These are phyloP conservation scores for Columba guinea DNA, from an alignment of 2,797 vertebrate genomes.

Conservation along the genomic window DNA sequence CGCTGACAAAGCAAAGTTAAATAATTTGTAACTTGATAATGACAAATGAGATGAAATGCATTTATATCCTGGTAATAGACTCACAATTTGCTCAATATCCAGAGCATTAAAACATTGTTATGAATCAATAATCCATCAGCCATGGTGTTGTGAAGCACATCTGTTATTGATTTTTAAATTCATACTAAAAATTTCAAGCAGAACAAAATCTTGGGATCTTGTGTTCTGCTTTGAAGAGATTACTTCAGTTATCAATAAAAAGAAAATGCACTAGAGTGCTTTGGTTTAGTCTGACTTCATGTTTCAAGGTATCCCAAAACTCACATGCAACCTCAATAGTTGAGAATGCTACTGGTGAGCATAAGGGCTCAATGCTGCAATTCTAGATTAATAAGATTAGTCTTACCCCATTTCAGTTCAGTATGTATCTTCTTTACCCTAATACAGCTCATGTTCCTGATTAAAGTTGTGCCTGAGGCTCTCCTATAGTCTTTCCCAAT, in stretches of 20 bases:
- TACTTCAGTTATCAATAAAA: not conserved
- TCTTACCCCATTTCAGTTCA: not conserved
- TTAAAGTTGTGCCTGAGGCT: not conserved
- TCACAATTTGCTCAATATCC: constrained; percentile 24
- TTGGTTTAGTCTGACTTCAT: not conserved
- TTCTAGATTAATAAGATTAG: not conserved
- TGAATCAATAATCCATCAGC: constrained; percentile 56
- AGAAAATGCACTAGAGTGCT: not conserved
- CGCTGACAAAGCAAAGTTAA: constrained; percentile 36
- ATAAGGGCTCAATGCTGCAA: not conserved
- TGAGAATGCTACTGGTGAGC: not conserved
- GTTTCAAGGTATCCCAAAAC: not conserved
- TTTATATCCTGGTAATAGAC: not conserved
- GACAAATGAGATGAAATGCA: constrained; percentile 10
- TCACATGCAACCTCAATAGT: not conserved
- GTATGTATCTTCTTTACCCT: not conserved
- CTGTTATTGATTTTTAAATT: constrained; percentile 7
- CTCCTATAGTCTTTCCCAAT: not conserved
- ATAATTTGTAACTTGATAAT: constrained; percentile 29
- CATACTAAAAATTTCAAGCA: not conserved
- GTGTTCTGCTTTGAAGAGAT: not conserved
- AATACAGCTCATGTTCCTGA: not conserved
- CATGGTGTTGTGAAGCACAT: not conserved
- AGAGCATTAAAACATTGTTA: constrained; percentile 32
- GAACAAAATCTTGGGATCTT: not conserved